These are phyloP conservation scores for Papilio machaon DNA, from an alignment of 1,140 invertebrate genomes.

Conservation along the genomic window DNA sequence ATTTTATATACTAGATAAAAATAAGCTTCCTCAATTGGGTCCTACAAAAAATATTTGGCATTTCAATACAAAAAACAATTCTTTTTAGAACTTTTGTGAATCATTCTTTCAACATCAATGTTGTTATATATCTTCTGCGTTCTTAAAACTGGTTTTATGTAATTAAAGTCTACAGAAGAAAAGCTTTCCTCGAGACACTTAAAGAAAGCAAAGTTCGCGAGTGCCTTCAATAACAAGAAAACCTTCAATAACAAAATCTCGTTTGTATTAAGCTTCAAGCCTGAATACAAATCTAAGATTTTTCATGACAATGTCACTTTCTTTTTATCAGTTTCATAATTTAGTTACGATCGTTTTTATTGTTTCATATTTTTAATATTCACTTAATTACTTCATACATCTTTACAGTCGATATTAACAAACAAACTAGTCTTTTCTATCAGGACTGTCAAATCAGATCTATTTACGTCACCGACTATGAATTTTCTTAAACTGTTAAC, in stretches of 20 bases:
- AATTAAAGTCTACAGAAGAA: neutral
- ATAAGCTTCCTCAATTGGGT: neutral
- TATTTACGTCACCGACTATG: no score
- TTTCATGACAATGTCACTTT: neutral
- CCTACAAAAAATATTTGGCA: neutral
- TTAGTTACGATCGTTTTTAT: neutral
- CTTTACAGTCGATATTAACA: neutral
- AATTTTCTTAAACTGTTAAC: no score
- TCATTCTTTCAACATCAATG: neutral
- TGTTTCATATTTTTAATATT: neutral
- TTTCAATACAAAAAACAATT: no score
- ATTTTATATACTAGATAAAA: no score
- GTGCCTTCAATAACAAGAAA: slow-evolving; percentile 15
- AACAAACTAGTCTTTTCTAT: neutral
- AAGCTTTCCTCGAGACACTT: slow-evolving; percentile 11
- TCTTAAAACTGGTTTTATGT: neutral
- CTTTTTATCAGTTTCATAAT: neutral
- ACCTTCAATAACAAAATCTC: slow-evolving; percentile 24
- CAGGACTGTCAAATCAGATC: no score
- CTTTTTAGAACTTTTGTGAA: no score
- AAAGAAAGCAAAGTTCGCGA: slow-evolving; percentile 13
- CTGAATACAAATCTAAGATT: slow-evolving; percentile 18
- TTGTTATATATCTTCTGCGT: neutral
- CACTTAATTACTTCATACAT: neutral
- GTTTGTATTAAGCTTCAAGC: slow-evolving; percentile 3